Percentiles rank a stretch among this genome's conserved stretches.
phyloP scores from a whole-genome alignment of 2,888 invertebrate species.

The Alsophila aescularia region DNA sequence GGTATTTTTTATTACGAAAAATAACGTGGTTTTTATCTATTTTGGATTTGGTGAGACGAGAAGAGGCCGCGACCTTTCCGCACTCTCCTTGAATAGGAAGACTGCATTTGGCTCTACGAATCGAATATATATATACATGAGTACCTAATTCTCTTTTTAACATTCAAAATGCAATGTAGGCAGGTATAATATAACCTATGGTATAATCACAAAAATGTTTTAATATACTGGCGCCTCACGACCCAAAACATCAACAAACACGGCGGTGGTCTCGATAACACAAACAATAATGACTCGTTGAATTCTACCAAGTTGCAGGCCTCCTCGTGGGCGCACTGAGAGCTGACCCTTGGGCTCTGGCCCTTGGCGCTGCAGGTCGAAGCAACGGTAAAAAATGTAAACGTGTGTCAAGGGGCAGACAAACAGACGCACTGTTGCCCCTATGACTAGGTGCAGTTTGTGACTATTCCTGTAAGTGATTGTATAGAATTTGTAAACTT shows the following conservation, averaged over 20 bases:
- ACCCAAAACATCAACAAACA: slow-evolving; percentile 24
- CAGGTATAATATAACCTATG: too few species aligned
- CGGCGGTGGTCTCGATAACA: slow-evolving; percentile 34
- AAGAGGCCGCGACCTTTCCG: too few species aligned
- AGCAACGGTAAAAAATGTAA: slow-evolving; percentile 59
- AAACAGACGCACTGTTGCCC: slow-evolving; percentile 48
- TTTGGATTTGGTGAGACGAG: too few species aligned
- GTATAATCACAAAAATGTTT: slow-evolving; percentile 2
- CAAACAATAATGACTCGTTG: slow-evolving; percentile 35
- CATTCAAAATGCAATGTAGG: too few species aligned
- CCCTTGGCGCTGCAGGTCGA: slow-evolving; percentile 41
- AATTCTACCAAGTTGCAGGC: slow-evolving; percentile 13
- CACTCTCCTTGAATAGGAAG: too few species aligned
- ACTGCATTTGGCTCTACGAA: too few species aligned
- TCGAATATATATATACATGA: too few species aligned
- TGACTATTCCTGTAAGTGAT: slow-evolving; percentile 1
- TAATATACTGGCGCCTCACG: slow-evolving; percentile 19
- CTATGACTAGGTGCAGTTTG: slow-evolving; percentile 18
- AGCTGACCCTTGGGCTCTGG: slow-evolving; percentile 32
- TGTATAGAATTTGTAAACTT: background rate
- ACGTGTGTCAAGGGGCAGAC: slow-evolving; percentile 64
- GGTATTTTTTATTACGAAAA: too few species aligned
- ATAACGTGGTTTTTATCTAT: too few species aligned
- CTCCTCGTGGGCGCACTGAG: slow-evolving; percentile 5
- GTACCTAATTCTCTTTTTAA: too few species aligned